Evolutionary conservation across 2,888 invertebrate species (phyloP), one percentile per base, ranked within the genome.

Genomic region (Apocheima hispidaria): DNA sequence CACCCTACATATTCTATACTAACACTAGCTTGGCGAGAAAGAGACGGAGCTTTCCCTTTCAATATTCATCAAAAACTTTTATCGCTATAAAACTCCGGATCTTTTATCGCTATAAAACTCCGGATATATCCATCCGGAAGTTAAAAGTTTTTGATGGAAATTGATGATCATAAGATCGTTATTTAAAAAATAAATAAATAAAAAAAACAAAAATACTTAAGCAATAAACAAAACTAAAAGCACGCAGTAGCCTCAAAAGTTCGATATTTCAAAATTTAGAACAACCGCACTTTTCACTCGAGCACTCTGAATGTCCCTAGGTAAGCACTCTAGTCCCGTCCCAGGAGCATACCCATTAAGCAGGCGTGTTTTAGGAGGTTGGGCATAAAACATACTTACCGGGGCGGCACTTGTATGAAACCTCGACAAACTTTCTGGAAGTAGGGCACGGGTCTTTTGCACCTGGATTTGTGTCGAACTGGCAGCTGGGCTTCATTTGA

Each of bases 351-450:
- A 44, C 52, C 61, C 69, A 69, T 65, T 71, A 68, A 64, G 59
- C 58, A 65, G 60, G 58, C 66, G 60, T 65, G 62, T 67, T 63
- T 65, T 62, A 66, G 26, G 26, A 44, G 43, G 43, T 20, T 44
- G 14, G 20, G 26, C 26, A 26, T 44, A 26, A 44, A 44, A 44
- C 43, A 44, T 44, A 44, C 97, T 97, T 93, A 99, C 98, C 96
- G 40, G 99, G 99, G 81, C 97, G 95, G 93, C 99, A 99, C 92
- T 98, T 98, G 93, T 97, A 99, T 65, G 97, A 96, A 67, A 99
- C 97, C 92, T 98, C 97, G 68, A 98, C 96, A 91, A 97, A 98
- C 92, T 98, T 99, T 71, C 96, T 94, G 63, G 96, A 95, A 44
- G 95, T 95, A 12, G 98, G 98, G 87, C 99, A 99, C 0, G 98